Conservation (phyloP, 2,113 vertebrate species). For the Austrofundulus limnaeus region DNA sequence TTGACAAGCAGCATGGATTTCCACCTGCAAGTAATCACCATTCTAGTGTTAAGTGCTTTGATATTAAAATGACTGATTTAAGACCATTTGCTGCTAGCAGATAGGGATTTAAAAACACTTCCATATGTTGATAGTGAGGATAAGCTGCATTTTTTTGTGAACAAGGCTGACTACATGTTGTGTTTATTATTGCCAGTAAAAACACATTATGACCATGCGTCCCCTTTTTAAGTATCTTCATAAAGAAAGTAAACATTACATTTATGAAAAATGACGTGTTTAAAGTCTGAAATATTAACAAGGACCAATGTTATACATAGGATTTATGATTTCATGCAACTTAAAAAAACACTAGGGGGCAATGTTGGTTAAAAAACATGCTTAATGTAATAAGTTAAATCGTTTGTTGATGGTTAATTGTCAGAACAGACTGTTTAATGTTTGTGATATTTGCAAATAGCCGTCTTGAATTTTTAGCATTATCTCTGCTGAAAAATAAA, state of each 20-base stretch:
- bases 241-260: slow-evolving; percentile 1
- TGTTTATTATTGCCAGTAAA: slow-evolving; percentile 42
- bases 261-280: slow-evolving; percentile 30
- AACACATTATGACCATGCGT: slow-evolving; percentile 29
- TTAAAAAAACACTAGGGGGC: slow-evolving; percentile 59
- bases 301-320: too few relatives aligned
- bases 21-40: slow-evolving; percentile 82
- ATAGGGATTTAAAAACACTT: slow-evolving; percentile 75
- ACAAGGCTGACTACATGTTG: slow-evolving; percentile 20
- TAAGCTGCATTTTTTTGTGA: slow-evolving; percentile 61
- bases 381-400: background rate
- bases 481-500: slow-evolving; percentile 32
- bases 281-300: slow-evolving; percentile 11
- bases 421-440: slow-evolving; percentile 29
- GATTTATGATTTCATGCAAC: slow-evolving; percentile 2
- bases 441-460: slow-evolving; percentile 30
- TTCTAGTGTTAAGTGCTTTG: slow-evolving; percentile 82
- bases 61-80: slow-evolving; percentile 83
- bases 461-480: slow-evolving; percentile 17
- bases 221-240: slow-evolving; percentile 5
- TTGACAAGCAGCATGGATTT: slow-evolving; percentile 71
- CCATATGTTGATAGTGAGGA: slow-evolving; percentile 75
- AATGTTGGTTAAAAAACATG: slow-evolving; percentile 43
- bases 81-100: slow-evolving; percentile 75
- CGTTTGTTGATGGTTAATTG: slow-evolving; percentile 38